Evolutionary conservation across 2,888 invertebrate genomes (phyloP).

Genomic region (Mesorhabditis sp.): DNA sequence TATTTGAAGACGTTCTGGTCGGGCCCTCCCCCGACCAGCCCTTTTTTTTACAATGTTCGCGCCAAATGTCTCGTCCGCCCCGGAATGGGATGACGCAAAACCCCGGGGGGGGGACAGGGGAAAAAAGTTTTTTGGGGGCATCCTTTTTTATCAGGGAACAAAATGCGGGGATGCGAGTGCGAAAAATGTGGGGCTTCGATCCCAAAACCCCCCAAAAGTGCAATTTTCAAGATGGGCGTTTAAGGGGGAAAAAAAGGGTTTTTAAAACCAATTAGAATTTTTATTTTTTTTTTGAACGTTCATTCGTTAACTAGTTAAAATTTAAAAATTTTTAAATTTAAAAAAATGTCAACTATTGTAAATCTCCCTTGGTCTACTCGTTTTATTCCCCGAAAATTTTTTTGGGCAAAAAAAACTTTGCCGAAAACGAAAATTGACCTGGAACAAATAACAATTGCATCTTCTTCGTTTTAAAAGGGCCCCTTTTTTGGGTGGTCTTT

Average conservation of each 20-base stretch:
- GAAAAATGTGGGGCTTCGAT: conserved; percentile 35
- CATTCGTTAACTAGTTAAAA: too few species aligned
- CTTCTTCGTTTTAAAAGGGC: conserved; percentile 26
- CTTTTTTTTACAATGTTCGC: too few species aligned
- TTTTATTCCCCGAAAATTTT: too few species aligned
- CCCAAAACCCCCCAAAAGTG: too few species aligned
- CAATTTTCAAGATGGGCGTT: not conserved
- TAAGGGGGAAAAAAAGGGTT: not conserved
- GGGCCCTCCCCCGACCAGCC: too few species aligned
- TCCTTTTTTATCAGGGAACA: conserved; percentile 36
- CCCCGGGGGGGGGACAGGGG: not conserved
- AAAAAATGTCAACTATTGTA: too few species aligned
- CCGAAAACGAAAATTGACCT: conserved; percentile 18
- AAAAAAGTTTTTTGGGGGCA: not conserved
- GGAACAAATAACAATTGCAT: conserved; percentile 33
- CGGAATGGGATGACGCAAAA: not conserved
- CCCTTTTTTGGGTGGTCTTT: conserved; percentile 29
- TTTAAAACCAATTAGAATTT: not conserved
- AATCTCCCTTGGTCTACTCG: too few species aligned
- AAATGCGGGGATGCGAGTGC: conserved; percentile 31
- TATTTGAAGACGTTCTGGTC: not conserved
- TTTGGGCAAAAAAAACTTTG: too few species aligned
- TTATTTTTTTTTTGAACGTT: not conserved
- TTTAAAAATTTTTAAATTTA: too few species aligned
- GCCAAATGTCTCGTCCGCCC: too few species aligned